Base-by-base conservation (phyloP, 2,113 vertebrate species). In the Albula glossodonta region DNA sequence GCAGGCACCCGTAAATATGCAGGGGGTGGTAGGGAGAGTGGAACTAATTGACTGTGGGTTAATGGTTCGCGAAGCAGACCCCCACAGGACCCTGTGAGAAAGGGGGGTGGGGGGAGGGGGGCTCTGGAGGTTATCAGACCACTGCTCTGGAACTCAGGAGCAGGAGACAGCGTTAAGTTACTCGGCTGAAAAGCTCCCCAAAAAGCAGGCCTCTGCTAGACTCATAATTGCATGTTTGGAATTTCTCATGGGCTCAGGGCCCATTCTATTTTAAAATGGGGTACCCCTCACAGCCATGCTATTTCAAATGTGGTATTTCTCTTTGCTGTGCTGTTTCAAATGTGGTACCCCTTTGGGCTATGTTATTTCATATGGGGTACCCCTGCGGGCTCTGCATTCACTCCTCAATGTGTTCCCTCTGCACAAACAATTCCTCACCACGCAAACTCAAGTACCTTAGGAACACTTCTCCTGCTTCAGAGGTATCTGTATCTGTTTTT, bases 121-220 rank as follows among this genome's bases (percentile, higher is more conserved):
- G 77, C 9, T 19, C 77, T 49, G 84, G 31, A 51, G 84, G 53
- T 85, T 85, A 85, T 84, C 83, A 78, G 84, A 85, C 80, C 84
- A 22, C 51, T 51, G 48, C 79, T 80, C 79, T 80, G 79, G 25
- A 84, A 78, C 78, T 31, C 52, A 51, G 31, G 31, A 41, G 51
- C 66, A 53, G 66, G 25, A 78, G 70, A 78, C 83, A 17, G 70
- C 31, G 70, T 84, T 53, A 78, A 78, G 70, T 51, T 56, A 84
- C 70, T 80, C 22, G 49, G 79, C 17, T 1, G 31, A 48, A 80
- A 52, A 15, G 52, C 15, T 25, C 17, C 25, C 52, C 19, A 84
- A 74, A n/a, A 85, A 79, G 31, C 84, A 80, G 31, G 74, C 49
- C 70, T 78, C 83, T 74, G 70, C n/a, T 53, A 53, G 25, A 56